Evolutionary conservation across 2,888 invertebrate species (phyloP).

Genomic region (Euplagia quadripunctaria): DNA sequence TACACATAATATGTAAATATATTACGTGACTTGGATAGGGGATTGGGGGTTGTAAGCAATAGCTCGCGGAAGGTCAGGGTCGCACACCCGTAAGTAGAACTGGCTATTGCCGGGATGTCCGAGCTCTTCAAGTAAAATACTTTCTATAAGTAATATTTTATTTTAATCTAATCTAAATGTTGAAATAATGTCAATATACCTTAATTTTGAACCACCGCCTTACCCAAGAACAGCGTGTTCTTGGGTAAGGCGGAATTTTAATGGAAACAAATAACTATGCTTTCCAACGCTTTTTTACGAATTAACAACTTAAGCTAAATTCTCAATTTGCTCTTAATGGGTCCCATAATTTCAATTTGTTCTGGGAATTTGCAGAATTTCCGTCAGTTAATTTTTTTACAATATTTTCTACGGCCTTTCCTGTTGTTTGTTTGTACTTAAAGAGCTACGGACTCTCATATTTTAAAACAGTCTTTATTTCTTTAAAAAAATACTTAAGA

Average conservation of each 20-base stretch:
- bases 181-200: no score
- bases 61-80: no score
- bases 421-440: background rate
- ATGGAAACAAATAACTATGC: background rate
- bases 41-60: no score
- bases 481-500: background rate
- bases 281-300: background rate
- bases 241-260: no score
- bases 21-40: no score
- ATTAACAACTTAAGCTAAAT: conserved; percentile 24
- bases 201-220: background rate
- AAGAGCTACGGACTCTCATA: no score
- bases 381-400: background rate
- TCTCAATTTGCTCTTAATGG: conserved; percentile 36
- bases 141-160: no score
- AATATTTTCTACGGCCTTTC: background rate
- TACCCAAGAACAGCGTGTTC: background rate
- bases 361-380: background rate
- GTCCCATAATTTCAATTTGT: conserved; percentile 17
- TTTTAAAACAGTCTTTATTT: background rate
- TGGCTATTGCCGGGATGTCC: no score
- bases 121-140: no score
- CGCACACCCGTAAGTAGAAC: no score
- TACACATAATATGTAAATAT: no score
- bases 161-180: no score